Conservation (phyloP, 1,140 invertebrate species). For the Dreissena polymorpha region DNA sequence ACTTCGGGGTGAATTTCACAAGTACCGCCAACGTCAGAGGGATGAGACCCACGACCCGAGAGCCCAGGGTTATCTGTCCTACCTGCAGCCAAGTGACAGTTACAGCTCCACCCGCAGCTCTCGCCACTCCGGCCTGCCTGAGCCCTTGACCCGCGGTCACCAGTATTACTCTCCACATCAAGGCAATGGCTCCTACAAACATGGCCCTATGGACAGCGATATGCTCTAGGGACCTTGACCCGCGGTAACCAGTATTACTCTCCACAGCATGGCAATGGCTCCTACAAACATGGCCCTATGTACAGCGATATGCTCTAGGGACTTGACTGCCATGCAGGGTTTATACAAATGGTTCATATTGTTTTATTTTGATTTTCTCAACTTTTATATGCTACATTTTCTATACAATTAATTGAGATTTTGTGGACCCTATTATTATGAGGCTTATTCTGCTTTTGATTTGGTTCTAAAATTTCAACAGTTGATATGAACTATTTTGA, state of each 20-base stretch:
- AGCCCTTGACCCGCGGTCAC: neutral
- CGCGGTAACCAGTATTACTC: slow-evolving; percentile 32
- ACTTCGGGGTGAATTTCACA: slow-evolving; percentile 97
- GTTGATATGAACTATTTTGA: too few relatives aligned
- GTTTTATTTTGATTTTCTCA: too few relatives aligned
- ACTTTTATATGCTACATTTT: too few relatives aligned
- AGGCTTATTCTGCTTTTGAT: too few relatives aligned
- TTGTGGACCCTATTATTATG: too few relatives aligned
- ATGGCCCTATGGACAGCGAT: slow-evolving; percentile 73
- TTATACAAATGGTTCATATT: too few relatives aligned
- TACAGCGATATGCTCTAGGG: slow-evolving; percentile 75
- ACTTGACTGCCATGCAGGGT: too few relatives aligned
- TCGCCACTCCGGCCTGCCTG: slow-evolving; percentile 44
- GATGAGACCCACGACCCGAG: neutral
- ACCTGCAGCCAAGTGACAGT: slow-evolving; percentile 21
- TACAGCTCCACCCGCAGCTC: slow-evolving; percentile 45
- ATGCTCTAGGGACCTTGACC: slow-evolving; percentile 68
- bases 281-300: slow-evolving; percentile 59
- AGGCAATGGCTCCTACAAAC: slow-evolving; percentile 30
- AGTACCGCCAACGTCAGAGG: slow-evolving; percentile 90
- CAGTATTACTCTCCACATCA: slow-evolving; percentile 33
- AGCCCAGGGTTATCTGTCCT: slow-evolving; percentile 3
- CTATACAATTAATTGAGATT: too few relatives aligned
- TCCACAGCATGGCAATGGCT: slow-evolving; percentile 4
- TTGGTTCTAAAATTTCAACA: too few relatives aligned